Conservation (phyloP, 2,888 invertebrate species). For the Choreutis nemorana region DNA sequence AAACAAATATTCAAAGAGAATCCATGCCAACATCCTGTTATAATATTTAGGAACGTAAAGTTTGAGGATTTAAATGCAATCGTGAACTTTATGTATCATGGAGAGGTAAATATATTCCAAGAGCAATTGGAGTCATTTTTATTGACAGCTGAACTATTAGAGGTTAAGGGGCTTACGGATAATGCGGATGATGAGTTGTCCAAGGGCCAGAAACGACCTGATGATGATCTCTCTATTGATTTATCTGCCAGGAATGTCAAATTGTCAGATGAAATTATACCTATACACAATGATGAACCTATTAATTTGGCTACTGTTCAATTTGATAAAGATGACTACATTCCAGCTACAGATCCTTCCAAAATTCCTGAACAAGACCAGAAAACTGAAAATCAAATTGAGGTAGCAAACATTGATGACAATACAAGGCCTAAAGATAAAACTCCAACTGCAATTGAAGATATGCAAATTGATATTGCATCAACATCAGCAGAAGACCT, state of each 20-base stretch:
- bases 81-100: conserved; percentile 84
- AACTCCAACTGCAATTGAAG: conserved; percentile 27
- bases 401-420: conserved; percentile 25
- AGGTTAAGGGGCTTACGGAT: conserved; percentile 79
- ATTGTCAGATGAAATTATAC: conserved; percentile 30
- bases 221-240: conserved; percentile 45
- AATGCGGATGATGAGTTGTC: conserved; percentile 53
- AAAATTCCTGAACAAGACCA: conserved; percentile 27
- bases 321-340: conserved; percentile 38
- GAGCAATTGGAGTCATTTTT: conserved; percentile 81
- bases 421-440: conserved; percentile 22
- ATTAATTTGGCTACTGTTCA: conserved; percentile 53
- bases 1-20: conserved; percentile 76
- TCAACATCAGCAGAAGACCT: conserved; percentile 48
- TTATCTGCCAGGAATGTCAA: conserved; percentile 43
- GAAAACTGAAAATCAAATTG: conserved; percentile 27
- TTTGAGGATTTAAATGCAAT: conserved; percentile 80
- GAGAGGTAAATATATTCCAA: conserved; percentile 83
- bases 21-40: conserved; percentile 82
- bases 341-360: conserved; percentile 29
- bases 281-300: conserved; percentile 43
- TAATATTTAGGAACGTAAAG: conserved; percentile 81
- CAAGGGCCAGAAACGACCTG: conserved; percentile 33
- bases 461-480: conserved; percentile 53
- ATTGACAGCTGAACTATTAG: conserved; percentile 78